Conservation (phyloP, 2,888 invertebrate genomes). For the Lamproptera curius region DNA sequence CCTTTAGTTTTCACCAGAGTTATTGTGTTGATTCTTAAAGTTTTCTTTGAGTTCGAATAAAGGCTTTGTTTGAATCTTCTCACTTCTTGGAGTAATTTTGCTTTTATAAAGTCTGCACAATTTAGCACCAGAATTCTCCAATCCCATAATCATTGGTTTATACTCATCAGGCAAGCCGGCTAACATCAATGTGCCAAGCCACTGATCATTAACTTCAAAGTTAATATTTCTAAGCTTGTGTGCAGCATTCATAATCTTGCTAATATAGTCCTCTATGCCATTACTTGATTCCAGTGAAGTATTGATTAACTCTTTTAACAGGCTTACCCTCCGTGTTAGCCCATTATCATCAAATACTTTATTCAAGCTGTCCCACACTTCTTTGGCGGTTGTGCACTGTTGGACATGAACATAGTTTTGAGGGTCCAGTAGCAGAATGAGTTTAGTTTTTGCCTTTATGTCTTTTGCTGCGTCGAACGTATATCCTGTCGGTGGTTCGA, state of each 20-base stretch:
- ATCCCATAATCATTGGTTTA: slow-evolving; percentile 25
- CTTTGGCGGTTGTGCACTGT: too few relatives aligned
- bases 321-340: slow-evolving; percentile 19
- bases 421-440: too few relatives aligned
- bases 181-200: too few relatives aligned
- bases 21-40: slow-evolving; percentile 39
- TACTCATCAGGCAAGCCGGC: too few relatives aligned
- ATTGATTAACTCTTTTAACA: slow-evolving; percentile 21
- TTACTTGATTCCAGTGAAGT: slow-evolving; percentile 19
- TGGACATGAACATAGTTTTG: slow-evolving; percentile 26
- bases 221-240: slow-evolving; percentile 14
- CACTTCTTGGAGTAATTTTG: slow-evolving; percentile 2
- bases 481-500: slow-evolving; percentile 4
- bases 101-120: neutral
- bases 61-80: neutral
- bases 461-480: slow-evolving; percentile 13
- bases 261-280: slow-evolving; percentile 23
- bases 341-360: slow-evolving; percentile 20
- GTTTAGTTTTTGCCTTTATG: too few relatives aligned
- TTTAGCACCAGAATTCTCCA: slow-evolving; percentile 16
- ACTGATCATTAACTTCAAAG: slow-evolving; percentile 26
- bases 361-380: too few relatives aligned
- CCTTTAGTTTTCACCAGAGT: slow-evolving; percentile 36
- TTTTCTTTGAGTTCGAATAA: neutral
- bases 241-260: slow-evolving; percentile 11